Evolutionary conservation across 2,888 invertebrate species (phyloP), one percentile per base, ranked within the genome.

Genomic region (Tenthredo distinguenda): DNA sequence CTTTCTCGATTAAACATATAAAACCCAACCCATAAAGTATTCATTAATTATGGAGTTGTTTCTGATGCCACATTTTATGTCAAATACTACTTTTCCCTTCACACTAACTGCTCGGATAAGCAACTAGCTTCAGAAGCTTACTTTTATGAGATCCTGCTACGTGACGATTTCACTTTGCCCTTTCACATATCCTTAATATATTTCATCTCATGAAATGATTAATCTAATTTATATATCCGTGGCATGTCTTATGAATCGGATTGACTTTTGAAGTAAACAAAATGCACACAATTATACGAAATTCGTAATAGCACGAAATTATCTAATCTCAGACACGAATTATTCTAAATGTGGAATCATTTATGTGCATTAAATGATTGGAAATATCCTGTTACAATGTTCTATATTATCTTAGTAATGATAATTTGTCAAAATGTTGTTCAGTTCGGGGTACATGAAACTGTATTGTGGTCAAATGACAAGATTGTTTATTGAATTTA

Each of bases 401-500:
- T 37, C 37, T 34, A 55, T 34, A 34, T 77, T 79, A 55, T 58
- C 58, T 18, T 15, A 58, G 55, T 58, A 55, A 79, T 58, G n/a
- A 37, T 58, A 40, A 81, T 81, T 37, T 81, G 62, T 58, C 58
- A 81, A 81, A 81, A 81, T 81, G 31, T 81, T 81, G 62, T 62
- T 40, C 34, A 81, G 62, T 58, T 81, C 12, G 62, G 37, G 37
- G 62, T 81, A 81, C 21, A 62, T 81, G 40, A 34, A 62, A 81
- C 81, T 83, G n/a, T 68, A 31, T 83, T 83, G 68, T 83, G 68
- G 68, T 83, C 83, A 83, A 83, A 83, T 83, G 83, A 83, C 83
- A 83, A 83, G 68, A 68, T 47, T 68, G 5, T 47, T 83, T 10
- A 15, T 34, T 21, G n/a, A 58, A 79, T 37, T n/a, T 18, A n/a